Percentiles rank a stretch among this genome's conserved stretches.
Evolutionary conservation across 2,113 vertebrate species (phyloP).

Genomic region (Microtus oregoni): DNA sequence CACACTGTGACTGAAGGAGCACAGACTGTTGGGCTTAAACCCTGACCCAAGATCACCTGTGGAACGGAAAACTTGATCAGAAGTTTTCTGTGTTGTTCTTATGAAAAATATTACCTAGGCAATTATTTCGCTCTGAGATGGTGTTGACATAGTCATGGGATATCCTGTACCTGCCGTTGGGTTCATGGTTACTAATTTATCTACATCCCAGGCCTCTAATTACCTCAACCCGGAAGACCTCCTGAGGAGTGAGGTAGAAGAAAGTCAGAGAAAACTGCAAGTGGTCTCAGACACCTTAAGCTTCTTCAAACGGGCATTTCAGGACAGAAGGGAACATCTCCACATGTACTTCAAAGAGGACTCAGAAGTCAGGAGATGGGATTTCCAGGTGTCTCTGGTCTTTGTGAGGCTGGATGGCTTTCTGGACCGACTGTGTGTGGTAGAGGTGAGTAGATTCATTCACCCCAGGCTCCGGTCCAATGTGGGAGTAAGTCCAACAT

Average conservation of each 20-base stretch:
- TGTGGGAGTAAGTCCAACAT: background rate
- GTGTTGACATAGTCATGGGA: background rate
- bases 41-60: background rate
- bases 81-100: background rate
- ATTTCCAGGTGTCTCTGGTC: conserved; percentile 89
- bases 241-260: conserved; percentile 91
- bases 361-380: conserved; percentile 88
- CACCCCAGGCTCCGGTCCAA: rapidly evolving
- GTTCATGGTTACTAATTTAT: background rate
- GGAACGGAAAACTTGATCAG: background rate
- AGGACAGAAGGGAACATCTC: conserved; percentile 88
- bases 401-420: conserved; percentile 91
- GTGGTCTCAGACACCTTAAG: conserved; percentile 86
- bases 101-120: background rate
- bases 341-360: conserved; percentile 86
- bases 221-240: conserved; percentile 93
- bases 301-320: conserved; percentile 87
- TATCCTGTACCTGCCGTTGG: no score
- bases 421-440: conserved; percentile 85
- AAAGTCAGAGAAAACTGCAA: conserved; percentile 90
- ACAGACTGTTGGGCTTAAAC: background rate
- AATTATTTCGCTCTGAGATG: background rate
- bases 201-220: conserved; percentile 86
- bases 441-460: conserved; percentile 87
- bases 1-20: background rate